Evolutionary conservation across 2,797 vertebrate species (phyloP).

Genomic region (Erpetoichthys calabaricus): DNA sequence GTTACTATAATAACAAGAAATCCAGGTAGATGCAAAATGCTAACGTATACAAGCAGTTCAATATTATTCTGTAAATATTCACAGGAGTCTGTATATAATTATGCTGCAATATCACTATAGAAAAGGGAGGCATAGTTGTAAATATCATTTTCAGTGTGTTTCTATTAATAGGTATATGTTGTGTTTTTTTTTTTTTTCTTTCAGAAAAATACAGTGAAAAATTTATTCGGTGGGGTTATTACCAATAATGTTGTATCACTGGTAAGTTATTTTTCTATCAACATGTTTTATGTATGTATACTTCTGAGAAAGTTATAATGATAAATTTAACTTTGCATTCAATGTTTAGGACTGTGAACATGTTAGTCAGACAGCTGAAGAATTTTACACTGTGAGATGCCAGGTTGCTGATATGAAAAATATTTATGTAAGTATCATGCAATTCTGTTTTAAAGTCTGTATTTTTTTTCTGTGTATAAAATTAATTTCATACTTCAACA

Average conservation of each 20-base stretch:
- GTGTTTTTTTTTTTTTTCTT: conserved; percentile 3
- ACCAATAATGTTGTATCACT: conserved; percentile 97
- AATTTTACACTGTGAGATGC: conserved; percentile 95
- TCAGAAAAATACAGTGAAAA: conserved; percentile 97
- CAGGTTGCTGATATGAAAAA: conserved; percentile 98
- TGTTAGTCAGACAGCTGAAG: conserved; percentile 93
- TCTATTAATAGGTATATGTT: too few relatives aligned
- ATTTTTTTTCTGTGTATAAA: too few relatives aligned
- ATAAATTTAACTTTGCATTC: not conserved
- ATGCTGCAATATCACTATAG: too few relatives aligned
- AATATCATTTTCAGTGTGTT: too few relatives aligned
- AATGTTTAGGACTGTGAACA: conserved; percentile 77
- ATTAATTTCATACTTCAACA: too few relatives aligned
- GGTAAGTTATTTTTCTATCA: conserved; percentile 49
- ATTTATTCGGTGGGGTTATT: conserved; percentile 91
- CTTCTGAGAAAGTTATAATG: not conserved
- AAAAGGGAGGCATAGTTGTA: too few relatives aligned
- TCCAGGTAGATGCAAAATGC: too few relatives aligned
- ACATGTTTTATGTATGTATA: not conserved
- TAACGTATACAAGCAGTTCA: too few relatives aligned
- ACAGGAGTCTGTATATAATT: too few relatives aligned
- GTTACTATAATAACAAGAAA: too few relatives aligned
- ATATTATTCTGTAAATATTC: too few relatives aligned
- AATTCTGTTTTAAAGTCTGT: too few relatives aligned
- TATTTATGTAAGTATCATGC: conserved; percentile 77